Base-by-base conservation (phyloP, 2,797 vertebrate species). In the Pempheris klunzingeri region DNA sequence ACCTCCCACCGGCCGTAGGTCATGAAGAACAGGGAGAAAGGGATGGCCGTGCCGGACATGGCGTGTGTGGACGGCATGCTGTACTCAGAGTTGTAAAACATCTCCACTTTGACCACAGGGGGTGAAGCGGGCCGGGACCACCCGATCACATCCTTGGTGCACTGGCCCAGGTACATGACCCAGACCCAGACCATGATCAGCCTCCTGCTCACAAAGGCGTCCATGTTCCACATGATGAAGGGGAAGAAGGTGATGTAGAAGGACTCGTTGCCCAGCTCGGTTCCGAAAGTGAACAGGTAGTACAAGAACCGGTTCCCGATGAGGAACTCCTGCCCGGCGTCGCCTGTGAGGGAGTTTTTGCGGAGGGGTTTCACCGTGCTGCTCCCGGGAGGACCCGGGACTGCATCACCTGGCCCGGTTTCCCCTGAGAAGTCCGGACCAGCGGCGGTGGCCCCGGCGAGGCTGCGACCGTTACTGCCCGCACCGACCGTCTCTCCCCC, bases 61-160 rank as follows among this genome's bases (percentile, higher is more conserved):
- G 98, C 98, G 82, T 99, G 98, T 0, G 98, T 99, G 85, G 98
- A 99, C 34, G 98, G 98, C 98, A 99, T 97, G 94, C 98, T 97
- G 94, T 99, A 99, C 93, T 99, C 98, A 0, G 97, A 98, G 95
- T 98, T 97, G 92, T 99, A 99, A 74, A 99, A 98, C 86, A 99
- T 92, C 92, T 99, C 98, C 92, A 99, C 92, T 74, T 99, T 99
- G 64, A 99, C 94, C 70, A 98, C 98, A 0, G 98, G 98, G 0
- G 98, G 98, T 0, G 98, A 98, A 8, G 97, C 94, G 38, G 98
- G 98, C 73, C 98, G 91, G 32, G 97, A 94, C 96, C 96, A 96
- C 60, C 98, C 95, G 78, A 99, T 79, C 64, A 99, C 78, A 75
- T 99, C 98, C 93, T 99, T 99, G 79, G 98, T 97, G 92, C 97